Base-by-base conservation (phyloP, 2,888 invertebrate species). In the Drosophila mulleri region DNA sequence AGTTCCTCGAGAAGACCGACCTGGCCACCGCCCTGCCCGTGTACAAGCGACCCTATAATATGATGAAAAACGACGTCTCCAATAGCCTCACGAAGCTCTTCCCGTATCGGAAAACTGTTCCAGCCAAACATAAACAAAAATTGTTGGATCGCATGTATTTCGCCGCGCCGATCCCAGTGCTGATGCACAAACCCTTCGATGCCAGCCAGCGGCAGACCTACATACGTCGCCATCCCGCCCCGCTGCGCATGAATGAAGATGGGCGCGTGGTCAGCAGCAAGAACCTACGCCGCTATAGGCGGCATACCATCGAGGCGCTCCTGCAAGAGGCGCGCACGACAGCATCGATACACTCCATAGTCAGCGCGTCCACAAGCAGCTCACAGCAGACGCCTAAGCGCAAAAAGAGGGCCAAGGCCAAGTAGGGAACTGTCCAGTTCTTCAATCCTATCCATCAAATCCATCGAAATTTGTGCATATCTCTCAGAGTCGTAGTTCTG, bases 41-140 rank as follows among this genome's bases (percentile, higher is more conserved):
- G 6, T 3, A n/a, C 0, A 11, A 8, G n/a, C 5, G 2, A 5
- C n/a, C 5, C n/a, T 0, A 1, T 3, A 5, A 9, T n/a, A 0
- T 9, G 0, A 4, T 0, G n/a, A n/a, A 26, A 9, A 9, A 23
- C 16, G 23, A 16, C 0, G 1, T 2, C 4, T 4, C 8, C 16
- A 8, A 26, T 14, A 1, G 0, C 18, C 2, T 0, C 11, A 6
- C 4, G 7, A 9, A 18, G 18, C 6, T n/a, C 39, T 2, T 1
- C 7, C 0, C 3, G n/a, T 3, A n/a, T 41, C 39, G 1, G 8
- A 0, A n/a, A 8, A 0, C 1, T 7, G 1, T 16, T 6, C 14
- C 2, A 0, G 1, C 37, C 4, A 2, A 16, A 16, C 16, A 0
- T 16, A 2, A 32, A 9, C 16, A 16, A 16, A 16, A 16, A 26